Conservation (phyloP, 2,888 invertebrate species). For the Diogma glabrata region DNA sequence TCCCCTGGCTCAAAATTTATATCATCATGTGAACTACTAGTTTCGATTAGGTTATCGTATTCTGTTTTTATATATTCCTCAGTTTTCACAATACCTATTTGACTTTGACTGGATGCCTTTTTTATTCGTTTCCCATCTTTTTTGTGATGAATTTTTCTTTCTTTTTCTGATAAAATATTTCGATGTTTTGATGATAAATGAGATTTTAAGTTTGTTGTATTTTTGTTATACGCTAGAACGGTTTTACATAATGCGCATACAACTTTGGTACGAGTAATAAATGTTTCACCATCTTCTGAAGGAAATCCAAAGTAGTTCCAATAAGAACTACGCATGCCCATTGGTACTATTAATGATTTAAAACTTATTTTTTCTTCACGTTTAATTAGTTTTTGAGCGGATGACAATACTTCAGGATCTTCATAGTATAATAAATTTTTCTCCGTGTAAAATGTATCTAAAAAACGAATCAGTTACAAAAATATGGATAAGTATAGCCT, state of each 20-base stretch:
- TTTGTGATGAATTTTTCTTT: slow-evolving; percentile 14
- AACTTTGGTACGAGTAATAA: slow-evolving; percentile 34
- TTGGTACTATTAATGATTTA: slow-evolving; percentile 12
- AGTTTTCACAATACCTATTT: too few relatives aligned
- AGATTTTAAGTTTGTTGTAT: slow-evolving; percentile 31
- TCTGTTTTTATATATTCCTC: too few relatives aligned
- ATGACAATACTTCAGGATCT: too few relatives aligned
- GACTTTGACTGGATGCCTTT: too few relatives aligned
- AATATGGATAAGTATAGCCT: too few relatives aligned
- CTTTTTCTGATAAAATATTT: slow-evolving; percentile 21
- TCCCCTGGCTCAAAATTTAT: slow-evolving; percentile 6
- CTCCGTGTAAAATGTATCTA: too few relatives aligned
- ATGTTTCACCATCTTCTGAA: slow-evolving; percentile 30
- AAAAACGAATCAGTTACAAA: too few relatives aligned
- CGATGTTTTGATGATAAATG: slow-evolving; percentile 23
- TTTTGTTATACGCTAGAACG: slow-evolving; percentile 32
- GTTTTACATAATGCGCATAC: slow-evolving; percentile 32
- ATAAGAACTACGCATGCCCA: slow-evolving; percentile 33
- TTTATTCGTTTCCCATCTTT: neutral
- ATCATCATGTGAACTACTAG: neutral
- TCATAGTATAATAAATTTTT: too few relatives aligned
- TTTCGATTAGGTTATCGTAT: neutral
- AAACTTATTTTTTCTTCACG: neutral
- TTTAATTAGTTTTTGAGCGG: too few relatives aligned
- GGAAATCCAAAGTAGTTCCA: slow-evolving; percentile 37